These are phyloP conservation scores for Melipona bicolor DNA, from an alignment of 2,888 invertebrate species.

Conservation along the genomic window DNA sequence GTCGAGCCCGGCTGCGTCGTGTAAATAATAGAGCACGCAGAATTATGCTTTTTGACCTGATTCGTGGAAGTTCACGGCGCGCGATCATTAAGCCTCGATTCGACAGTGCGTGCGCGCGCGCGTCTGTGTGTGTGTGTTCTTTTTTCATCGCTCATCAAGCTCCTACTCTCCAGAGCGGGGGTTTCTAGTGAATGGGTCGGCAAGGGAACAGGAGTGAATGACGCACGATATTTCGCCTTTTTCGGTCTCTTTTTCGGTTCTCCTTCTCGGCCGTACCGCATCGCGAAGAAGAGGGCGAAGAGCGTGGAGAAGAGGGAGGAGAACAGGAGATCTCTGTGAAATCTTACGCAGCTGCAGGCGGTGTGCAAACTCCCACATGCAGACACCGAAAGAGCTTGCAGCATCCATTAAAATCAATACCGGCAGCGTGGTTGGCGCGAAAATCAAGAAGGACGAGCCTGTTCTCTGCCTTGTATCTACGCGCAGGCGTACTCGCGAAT, in stretches of 20 bases:
- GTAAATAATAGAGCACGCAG: constrained; percentile 27
- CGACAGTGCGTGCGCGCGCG: background rate
- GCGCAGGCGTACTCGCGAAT: constrained; percentile 48
- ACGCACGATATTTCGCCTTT: constrained; percentile 34
- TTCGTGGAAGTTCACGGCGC: constrained; percentile 17
- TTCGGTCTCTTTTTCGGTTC: constrained; percentile 24
- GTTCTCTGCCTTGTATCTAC: constrained; percentile 27
- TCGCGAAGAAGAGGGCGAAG: too few relatives aligned
- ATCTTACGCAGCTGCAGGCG: constrained; percentile 52
- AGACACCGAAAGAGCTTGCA: constrained; percentile 56
- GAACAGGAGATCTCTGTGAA: constrained; percentile 31
- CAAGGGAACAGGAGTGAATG: constrained; percentile 30
- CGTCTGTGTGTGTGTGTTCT: background rate
- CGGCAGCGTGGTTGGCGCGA: constrained; percentile 69
- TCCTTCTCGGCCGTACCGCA: background rate
- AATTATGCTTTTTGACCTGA: constrained; percentile 31
- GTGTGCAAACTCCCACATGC: constrained; percentile 55
- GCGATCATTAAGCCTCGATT: constrained; percentile 6
- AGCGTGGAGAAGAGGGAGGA: constrained; percentile 15
- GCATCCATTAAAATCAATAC: constrained; percentile 79
- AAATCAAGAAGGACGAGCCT: constrained; percentile 66
- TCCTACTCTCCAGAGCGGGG: background rate
- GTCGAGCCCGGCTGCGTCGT: constrained; percentile 19
- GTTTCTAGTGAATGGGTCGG: constrained; percentile 16
- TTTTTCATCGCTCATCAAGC: constrained; percentile 12